These are phyloP conservation scores for Trypoxylon attenuatum DNA, from an alignment of 2,888 invertebrate species.

Conservation along the genomic window DNA sequence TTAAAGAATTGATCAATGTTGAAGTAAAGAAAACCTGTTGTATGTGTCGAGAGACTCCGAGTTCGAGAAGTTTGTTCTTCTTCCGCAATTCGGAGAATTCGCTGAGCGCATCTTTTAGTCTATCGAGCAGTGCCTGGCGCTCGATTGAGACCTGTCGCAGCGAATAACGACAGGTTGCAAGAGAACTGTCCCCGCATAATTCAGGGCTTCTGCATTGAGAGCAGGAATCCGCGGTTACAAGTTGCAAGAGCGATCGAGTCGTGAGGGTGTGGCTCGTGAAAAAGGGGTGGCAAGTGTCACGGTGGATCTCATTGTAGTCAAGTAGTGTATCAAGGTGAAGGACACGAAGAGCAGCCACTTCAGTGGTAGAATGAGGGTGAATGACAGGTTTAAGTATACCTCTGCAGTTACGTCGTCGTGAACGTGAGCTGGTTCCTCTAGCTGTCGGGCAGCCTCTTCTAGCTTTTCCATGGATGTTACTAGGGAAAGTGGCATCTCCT, in stretches of 20 bases:
- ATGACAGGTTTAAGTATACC: conserved; percentile 59
- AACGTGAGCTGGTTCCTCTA: conserved; percentile 44
- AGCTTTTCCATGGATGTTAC: conserved; percentile 44
- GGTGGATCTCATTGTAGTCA: no score
- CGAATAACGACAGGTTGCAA: conserved; percentile 3
- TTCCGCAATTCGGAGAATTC: conserved; percentile 37
- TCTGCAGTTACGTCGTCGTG: conserved; percentile 53
- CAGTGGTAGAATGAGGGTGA: conserved; percentile 43
- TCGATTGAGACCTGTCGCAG: conserved; percentile 43
- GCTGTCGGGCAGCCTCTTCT: conserved; percentile 39
- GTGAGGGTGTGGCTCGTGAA: conserved; percentile 17
- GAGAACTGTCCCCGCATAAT: background rate
- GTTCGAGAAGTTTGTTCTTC: conserved; percentile 52
- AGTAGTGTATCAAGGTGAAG: conserved; percentile 48
- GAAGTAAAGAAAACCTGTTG: conserved; percentile 47
- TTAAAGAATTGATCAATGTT: no score
- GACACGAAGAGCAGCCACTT: conserved; percentile 53
- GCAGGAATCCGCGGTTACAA: conserved; percentile 21
- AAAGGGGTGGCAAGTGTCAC: conserved; percentile 21
- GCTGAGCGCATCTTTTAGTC: conserved; percentile 35
- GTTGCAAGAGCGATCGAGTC: conserved; percentile 1
- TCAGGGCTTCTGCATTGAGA: conserved; percentile 22
- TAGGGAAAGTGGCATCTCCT: conserved; percentile 24
- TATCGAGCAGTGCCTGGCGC: conserved; percentile 46
- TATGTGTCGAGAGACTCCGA: conserved; percentile 39